Evolutionary conservation across 2,888 invertebrate genomes (phyloP), one percentile per base, ranked within the genome.

Genomic region (Tiliacea citrago): DNA sequence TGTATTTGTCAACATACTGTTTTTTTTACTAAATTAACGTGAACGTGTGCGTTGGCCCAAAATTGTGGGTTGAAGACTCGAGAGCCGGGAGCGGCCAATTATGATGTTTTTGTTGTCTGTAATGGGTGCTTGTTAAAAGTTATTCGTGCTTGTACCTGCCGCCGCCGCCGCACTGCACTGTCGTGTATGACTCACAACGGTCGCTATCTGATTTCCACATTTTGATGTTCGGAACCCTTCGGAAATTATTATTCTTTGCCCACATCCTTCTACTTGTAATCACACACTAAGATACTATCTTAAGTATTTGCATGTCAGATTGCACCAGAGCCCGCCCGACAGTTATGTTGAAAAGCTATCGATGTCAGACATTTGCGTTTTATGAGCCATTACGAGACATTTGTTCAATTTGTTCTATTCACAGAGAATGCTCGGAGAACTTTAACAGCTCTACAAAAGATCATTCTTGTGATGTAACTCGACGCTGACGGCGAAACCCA

Each of bases 21-120:
- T 84, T 85, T 86, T 84, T 79, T 77, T 69, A 29, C 21, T n/a
- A 65, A 57, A 73, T 73, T 35, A 70, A 79, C 83, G 81, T 69
- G 69, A 77, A 81, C 86, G 80, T 83, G 80, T 79, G 67, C 80
- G 85, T 79, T 74, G 58, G 77, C 69, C 65, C 68, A 55, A 69
- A 71, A 77, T 65, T 66, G 61, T 72, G 63, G 39, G 79, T 67
- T 67, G 63, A 68, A 62, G 68, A 78, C 84, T 77, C 67, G 49
- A 71, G 63, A 67, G 83, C 79, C 83, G 77, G 77, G 87, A 86
- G 78, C 78, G 82, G 75, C 88, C 93, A 93, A 93, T 93, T 92
- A 93, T 79, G 73, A 82, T 81, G 84, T 87, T 91, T 89, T 88
- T 85, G 81, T 81, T 63, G 74, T 77, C 86, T 77, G 81, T 86